Evolutionary conservation across 1,140 invertebrate genomes (phyloP).

Genomic region (Procambarus clarkii): DNA sequence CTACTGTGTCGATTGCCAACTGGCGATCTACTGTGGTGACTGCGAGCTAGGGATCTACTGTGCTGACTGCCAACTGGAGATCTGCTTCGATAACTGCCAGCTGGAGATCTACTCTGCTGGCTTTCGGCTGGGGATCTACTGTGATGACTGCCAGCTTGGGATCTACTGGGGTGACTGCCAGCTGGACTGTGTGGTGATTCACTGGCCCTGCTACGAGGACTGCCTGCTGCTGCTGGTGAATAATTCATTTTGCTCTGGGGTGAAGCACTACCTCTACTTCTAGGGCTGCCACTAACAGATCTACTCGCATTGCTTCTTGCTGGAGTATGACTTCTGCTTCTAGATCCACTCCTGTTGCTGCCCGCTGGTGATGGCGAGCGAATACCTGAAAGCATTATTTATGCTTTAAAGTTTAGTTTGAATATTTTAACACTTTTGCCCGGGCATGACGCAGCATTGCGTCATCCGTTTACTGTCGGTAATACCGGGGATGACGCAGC

Average conservation of each 20-base stretch:
- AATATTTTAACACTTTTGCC: too few species aligned
- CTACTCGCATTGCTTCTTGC: slow-evolving; percentile 16
- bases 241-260: slow-evolving; percentile 18
- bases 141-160: not conserved
- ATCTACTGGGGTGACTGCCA: not conserved
- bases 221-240: slow-evolving; percentile 2
- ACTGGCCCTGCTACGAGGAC: slow-evolving; percentile 13
- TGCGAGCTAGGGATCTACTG: not conserved
- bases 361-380: slow-evolving; percentile 45
- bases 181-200: slow-evolving; percentile 23
- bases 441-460: too few species aligned
- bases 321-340: slow-evolving; percentile 12
- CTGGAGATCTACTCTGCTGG: slow-evolving; percentile 4
- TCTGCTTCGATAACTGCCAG: not conserved
- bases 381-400: not conserved
- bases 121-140: not conserved
- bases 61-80: not conserved
- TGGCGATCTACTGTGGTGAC: slow-evolving; percentile 51
- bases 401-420: not conserved
- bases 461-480: too few species aligned
- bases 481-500: too few species aligned
- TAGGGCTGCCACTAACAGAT: slow-evolving; percentile 7
- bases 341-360: slow-evolving; percentile 33
- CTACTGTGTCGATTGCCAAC: slow-evolving; percentile 7
- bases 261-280: slow-evolving; percentile 22